Evolutionary conservation across 2,113 vertebrate genomes (phyloP).

Genomic region (Tylochromis polylepis): DNA sequence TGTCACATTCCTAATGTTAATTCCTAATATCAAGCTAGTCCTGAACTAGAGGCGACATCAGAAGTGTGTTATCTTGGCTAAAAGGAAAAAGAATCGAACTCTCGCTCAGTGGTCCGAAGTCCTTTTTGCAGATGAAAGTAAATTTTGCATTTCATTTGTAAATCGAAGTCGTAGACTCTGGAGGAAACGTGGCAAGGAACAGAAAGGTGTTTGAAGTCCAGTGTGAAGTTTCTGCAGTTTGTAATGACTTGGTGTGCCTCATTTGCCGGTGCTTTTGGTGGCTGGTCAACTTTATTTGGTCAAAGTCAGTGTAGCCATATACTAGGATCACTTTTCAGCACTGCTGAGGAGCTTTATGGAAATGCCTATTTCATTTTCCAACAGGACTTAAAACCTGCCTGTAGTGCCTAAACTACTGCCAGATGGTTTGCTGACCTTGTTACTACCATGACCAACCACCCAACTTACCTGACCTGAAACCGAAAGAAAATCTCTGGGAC

Average conservation of each 20-base stretch:
- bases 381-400: background rate
- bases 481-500: background rate
- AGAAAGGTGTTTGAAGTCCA: background rate
- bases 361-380: fast-evolving
- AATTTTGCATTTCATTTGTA: background rate
- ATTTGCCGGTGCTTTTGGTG: background rate
- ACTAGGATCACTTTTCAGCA: background rate
- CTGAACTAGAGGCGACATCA: background rate
- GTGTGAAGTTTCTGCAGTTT: background rate
- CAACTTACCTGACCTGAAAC: fast-evolving
- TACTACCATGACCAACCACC: background rate
- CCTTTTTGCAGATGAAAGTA: background rate
- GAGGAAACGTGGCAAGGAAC: background rate
- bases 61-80: background rate
- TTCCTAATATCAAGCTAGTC: background rate
- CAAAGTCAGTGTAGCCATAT: background rate
- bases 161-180: background rate
- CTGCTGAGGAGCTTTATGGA: background rate
- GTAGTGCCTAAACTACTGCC: fast-evolving
- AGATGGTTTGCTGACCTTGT: background rate
- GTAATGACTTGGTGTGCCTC: background rate
- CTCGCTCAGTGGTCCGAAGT: background rate
- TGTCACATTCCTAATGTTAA: background rate
- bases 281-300: background rate
- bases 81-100: background rate